phyloP scores from a whole-genome alignment of 2,797 vertebrate species.

The Myoxocephalus aenaeus region DNA sequence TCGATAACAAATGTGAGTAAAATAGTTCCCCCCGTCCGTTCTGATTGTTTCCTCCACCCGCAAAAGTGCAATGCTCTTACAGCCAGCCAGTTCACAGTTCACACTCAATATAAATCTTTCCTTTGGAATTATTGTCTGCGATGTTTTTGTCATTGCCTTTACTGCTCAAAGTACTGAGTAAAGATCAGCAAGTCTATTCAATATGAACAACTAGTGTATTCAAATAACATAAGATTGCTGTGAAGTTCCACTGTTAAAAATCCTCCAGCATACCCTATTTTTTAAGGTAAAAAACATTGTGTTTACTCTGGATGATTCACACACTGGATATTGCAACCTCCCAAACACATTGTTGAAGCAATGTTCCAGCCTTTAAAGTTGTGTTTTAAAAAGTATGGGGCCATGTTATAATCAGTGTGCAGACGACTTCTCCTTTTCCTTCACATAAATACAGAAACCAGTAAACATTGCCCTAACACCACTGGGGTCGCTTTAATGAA shows the following conservation, averaged over 20 bases:
- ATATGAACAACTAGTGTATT: neutral
- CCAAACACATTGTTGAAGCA: neutral
- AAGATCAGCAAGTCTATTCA: neutral
- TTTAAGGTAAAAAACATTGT: accelerated
- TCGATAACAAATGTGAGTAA: neutral
- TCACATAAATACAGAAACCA: constrained; percentile 1
- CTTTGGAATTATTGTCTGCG: neutral
- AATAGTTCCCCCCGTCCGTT: neutral
- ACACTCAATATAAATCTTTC: constrained; percentile 31
- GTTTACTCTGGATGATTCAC: neutral
- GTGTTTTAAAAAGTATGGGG: neutral
- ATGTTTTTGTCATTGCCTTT: neutral
- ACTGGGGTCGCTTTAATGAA: neutral
- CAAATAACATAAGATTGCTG: neutral
- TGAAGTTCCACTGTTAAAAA: neutral
- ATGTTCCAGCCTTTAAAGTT: neutral
- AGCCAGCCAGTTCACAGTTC: constrained; percentile 31
- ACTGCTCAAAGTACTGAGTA: too few species aligned
- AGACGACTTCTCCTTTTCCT: neutral
- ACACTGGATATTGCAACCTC: neutral
- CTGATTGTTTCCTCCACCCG: constrained; percentile 28
- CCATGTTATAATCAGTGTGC: neutral
- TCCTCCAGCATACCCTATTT: neutral
- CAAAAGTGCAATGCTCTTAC: constrained; percentile 19
- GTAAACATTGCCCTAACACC: neutral